Evolutionary conservation across 2,888 invertebrate species (phyloP), one percentile per base, ranked within the genome.

Genomic region (Mythimna albipuncta): DNA sequence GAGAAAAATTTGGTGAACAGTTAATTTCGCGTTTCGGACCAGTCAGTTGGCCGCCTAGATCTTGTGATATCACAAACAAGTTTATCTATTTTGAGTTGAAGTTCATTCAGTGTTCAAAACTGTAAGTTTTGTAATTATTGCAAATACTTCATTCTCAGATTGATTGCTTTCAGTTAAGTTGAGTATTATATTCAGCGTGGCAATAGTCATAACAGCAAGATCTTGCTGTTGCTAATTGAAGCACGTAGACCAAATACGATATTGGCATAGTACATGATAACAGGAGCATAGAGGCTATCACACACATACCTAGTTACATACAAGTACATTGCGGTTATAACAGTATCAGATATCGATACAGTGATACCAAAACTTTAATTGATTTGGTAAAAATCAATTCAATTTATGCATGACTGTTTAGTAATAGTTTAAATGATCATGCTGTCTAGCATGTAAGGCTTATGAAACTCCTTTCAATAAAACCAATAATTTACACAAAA

Each of bases 141-240:
- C 6, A 47, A 47, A 6, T 6, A 47, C 16, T 47, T 47, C 1
- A 16, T 16, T 47, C 19, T 19, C 47, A 47, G 19, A 6, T 47
- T 6, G 16, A 16, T 16, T 47, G 5, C 16, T 47, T 47, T 19
- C 16, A 16, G 16, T 47, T 47, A 26, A 55, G 16, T 47, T 47
- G 16, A 55, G 26, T 26, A 55, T 26, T 26, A 55, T 55, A 47
- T 47, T 47, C 47, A 47, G 47, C 47, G 16, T 11, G 7, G 13
- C 35, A 54, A 16, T 26, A 47, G 52, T 26, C 35, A 16, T 47
- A 35, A 32, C 5, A 10, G 32, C 32, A 13, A 1, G 26, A n/a
- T 55, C 50, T 64, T 26, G 41, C 13, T 66, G 11, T 26, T 66
- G 21, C 19, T 72, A 77, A 77, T 67, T 64, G 41, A 66, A 55